phyloP scores from a whole-genome alignment of 2,888 invertebrate genomes.

The Escarpia spicata region DNA sequence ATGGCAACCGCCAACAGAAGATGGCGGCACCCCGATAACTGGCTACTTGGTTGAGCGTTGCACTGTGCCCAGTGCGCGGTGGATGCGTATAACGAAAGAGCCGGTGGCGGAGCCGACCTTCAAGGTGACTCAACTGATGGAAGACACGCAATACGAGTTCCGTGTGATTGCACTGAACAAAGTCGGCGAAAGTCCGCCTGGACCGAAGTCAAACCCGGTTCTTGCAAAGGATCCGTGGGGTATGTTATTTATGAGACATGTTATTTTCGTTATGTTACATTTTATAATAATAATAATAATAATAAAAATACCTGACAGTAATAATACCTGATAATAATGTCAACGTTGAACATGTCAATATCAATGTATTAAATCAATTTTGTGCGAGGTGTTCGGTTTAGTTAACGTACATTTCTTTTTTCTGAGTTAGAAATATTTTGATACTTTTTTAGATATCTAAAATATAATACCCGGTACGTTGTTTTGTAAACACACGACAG shows the following conservation, averaged over 20 bases:
- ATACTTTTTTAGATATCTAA: no score
- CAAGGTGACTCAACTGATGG: slow-evolving; percentile 51
- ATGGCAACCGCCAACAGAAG: slow-evolving; percentile 47
- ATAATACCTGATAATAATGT: no score
- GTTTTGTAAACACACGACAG: background rate
- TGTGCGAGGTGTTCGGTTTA: no score
- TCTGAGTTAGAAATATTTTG: no score
- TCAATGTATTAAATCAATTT: no score
- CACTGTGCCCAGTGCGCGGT: slow-evolving; percentile 39
- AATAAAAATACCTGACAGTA: background rate
- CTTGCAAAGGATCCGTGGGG: slow-evolving; percentile 51
- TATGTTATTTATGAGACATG: slow-evolving; percentile 25
- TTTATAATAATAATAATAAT: background rate
- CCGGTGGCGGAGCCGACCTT: slow-evolving; percentile 30
- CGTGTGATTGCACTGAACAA: slow-evolving; percentile 67
- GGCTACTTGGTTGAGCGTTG: slow-evolving; percentile 48
- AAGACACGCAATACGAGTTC: slow-evolving; percentile 71
- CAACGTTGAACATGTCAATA: no score
- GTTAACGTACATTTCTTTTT: no score
- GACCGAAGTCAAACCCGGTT: slow-evolving; percentile 40
- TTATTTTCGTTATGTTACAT: background rate
- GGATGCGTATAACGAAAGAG: slow-evolving; percentile 50
- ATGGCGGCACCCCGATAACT: slow-evolving; percentile 50
- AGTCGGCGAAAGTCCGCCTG: slow-evolving; percentile 71
- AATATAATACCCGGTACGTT: background rate